Conservation (phyloP, 1,140 invertebrate genomes). For the Drosophila bocki region DNA sequence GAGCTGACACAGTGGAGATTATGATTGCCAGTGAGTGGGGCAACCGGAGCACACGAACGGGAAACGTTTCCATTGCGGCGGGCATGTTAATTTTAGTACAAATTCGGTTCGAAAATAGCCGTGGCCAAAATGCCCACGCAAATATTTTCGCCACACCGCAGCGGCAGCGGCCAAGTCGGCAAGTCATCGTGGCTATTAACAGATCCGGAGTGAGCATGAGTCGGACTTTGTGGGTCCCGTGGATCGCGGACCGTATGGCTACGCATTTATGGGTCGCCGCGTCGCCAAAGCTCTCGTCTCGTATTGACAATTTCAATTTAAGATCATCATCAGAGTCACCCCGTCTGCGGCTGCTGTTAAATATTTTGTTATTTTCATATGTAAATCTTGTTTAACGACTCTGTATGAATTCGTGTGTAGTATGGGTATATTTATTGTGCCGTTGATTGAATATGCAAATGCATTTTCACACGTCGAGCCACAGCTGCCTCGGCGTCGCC, state of each 20-base stretch:
- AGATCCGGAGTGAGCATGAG: slow-evolving; percentile 51
- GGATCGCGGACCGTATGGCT: slow-evolving; percentile 22
- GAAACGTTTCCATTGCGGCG: slow-evolving; percentile 53
- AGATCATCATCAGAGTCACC: slow-evolving; percentile 43
- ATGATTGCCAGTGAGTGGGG: slow-evolving; percentile 21
- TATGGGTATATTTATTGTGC: slow-evolving; percentile 76
- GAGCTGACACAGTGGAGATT: slow-evolving; percentile 58
- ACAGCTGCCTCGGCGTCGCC: slow-evolving; percentile 10
- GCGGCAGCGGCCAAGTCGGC: slow-evolving; percentile 12
- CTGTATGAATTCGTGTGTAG: slow-evolving; percentile 82
- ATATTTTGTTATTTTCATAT: slow-evolving; percentile 79
- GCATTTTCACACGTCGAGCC: slow-evolving; percentile 77
- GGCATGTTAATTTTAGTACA: slow-evolving; percentile 74
- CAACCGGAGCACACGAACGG: slow-evolving; percentile 28
- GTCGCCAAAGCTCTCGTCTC: slow-evolving; percentile 46
- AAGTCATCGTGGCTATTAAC: slow-evolving; percentile 73
- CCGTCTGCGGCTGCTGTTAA: slow-evolving; percentile 56
- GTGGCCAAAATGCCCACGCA: slow-evolving; percentile 64
- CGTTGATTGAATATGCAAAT: slow-evolving; percentile 83
- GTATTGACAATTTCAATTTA: slow-evolving; percentile 82
- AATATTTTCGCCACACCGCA: slow-evolving; percentile 51
- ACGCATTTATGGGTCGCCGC: slow-evolving; percentile 67
- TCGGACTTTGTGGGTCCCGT: slow-evolving; percentile 25
- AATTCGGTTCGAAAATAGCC: slow-evolving; percentile 67
- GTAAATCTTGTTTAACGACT: slow-evolving; percentile 82